Evolutionary conservation across 2,797 vertebrate species (phyloP), one percentile per base, ranked within the genome.

Genomic region (Karalla daura): DNA sequence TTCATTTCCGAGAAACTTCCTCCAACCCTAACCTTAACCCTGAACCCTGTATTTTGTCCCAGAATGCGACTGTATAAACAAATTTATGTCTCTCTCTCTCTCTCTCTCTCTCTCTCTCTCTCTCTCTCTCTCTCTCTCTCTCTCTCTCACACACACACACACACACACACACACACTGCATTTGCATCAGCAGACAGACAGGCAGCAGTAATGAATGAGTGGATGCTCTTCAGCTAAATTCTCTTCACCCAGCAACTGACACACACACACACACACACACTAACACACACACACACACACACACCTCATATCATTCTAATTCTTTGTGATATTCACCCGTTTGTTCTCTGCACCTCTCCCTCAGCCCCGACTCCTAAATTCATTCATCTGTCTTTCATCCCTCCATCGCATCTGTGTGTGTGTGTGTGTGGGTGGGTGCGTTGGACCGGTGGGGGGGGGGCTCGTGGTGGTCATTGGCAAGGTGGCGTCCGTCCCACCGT

Each of bases 181-280:
- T 53, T 18, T 44, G 51, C 6, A 25, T 76, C 63, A 56, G 43
- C 35, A 51, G 75, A 76, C 74, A 55, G 66, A 76, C 52, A 33
- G 61, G 47, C 32, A 55, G 47, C 23, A 32, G 58, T 44, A 80
- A 86, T 83, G 75, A 86, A 84, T 66, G 65, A 84, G 53, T 77
- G 64, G 44, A 86, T 84, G 85, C 56, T 81, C 86, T 69, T 15
- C 18, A 70, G 66, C 54, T 62, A 33, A 76, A 90, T 88, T 83
- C 81, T 86, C 64, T 56, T 84, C 64, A 6, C 90, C 88, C 82
- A 71, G 86, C 87, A 88, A 90, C 89, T 80, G 65, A 41, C 64
- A 17, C 47, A 37, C 63, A 66, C 27, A 44, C 65, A 28, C 40
- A 50, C 46, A 54, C 58, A 23, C 46, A 47, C 52, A 43, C 51